Evolutionary conservation across 2,797 vertebrate species (phyloP).

Genomic region (Chromobotia macracanthus): DNA sequence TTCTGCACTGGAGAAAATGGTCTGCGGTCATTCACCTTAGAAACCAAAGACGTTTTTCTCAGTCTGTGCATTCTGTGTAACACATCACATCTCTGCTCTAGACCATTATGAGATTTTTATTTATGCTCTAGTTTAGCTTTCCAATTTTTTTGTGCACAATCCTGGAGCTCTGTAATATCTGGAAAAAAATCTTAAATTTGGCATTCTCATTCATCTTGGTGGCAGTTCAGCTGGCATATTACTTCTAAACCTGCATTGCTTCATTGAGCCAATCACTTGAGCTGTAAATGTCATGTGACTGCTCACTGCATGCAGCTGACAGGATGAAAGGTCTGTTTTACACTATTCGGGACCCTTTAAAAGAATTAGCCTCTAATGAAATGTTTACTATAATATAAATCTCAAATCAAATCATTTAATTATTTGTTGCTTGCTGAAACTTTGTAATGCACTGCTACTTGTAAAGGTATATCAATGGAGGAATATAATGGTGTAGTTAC

Average conservation of each 20-base stretch:
- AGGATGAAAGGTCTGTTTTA: too few species aligned
- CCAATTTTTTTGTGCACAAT: not conserved
- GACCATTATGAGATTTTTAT: conserved; percentile 28
- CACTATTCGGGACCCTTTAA: not conserved
- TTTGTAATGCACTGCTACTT: not conserved
- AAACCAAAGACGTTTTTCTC: conserved; percentile 16
- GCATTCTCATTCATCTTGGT: not conserved
- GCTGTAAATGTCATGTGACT: not conserved
- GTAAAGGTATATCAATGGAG: not conserved
- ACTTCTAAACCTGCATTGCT: too few species aligned
- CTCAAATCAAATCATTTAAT: not conserved
- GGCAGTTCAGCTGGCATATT: too few species aligned
- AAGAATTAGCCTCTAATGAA: not conserved
- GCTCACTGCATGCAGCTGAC: not conserved
- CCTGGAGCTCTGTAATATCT: not conserved
- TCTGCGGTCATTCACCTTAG: conserved; percentile 20
- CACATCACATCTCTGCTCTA: not conserved
- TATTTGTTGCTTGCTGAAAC: not conserved
- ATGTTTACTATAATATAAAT: not conserved
- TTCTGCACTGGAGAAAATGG: conserved; percentile 7
- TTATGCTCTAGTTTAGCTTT: conserved; percentile 8
- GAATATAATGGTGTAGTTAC: not conserved
- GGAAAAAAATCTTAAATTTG: not conserved
- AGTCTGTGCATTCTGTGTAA: conserved; percentile 1
- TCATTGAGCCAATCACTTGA: not conserved